Evolutionary conservation across 2,113 vertebrate genomes (phyloP), one percentile per base, ranked within the genome.

Genomic region (Pachypanchax playfairii): DNA sequence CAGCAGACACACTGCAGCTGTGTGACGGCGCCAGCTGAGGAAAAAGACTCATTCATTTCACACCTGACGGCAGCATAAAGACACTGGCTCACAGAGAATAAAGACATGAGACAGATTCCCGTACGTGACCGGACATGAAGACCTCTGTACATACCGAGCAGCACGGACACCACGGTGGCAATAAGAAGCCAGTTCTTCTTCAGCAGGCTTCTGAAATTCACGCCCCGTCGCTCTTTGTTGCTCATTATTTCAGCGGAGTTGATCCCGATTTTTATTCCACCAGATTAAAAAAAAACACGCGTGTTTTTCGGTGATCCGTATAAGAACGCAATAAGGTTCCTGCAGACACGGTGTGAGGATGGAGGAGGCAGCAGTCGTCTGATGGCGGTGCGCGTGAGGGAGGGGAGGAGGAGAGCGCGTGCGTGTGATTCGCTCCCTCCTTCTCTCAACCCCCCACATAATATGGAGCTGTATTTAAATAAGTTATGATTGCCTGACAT

Each of bases 171-270:
- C 62, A 96, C 81, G 10, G 96, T 97, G 85, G 93, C 90, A 11
- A 96, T 89, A 13, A 97, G 94, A 0, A 97, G 91, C 94, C 95
- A 97, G 65, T 98, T 96, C 62, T 83, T 94, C 92, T 51, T 92
- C 83, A 96, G 68, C 65, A 93, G 88, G 77, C 88, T 84, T 68
- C 75, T 92, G 56, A 90, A 87, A 83, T 91, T 84, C 56, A 82
- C 78, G 36, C 87, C 80, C 44, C 88, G 91, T 73, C 81, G 80
- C 77, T 88, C 65, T 53, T 88, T 83, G 73, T 91, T 93, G 67
- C 89, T 92, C 93, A 94, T 93, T 84, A 90, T 70, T 20, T 90
- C 86, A 84, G 88, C 83, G 51, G 4, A 33, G 48, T 25, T 81
- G 46, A 28, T 66, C 53, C n/a, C 39, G 38, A 41, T 22, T 8